Conservation (phyloP, 1,140 invertebrate genomes). For the Aphelenchoides avenae region DNA sequence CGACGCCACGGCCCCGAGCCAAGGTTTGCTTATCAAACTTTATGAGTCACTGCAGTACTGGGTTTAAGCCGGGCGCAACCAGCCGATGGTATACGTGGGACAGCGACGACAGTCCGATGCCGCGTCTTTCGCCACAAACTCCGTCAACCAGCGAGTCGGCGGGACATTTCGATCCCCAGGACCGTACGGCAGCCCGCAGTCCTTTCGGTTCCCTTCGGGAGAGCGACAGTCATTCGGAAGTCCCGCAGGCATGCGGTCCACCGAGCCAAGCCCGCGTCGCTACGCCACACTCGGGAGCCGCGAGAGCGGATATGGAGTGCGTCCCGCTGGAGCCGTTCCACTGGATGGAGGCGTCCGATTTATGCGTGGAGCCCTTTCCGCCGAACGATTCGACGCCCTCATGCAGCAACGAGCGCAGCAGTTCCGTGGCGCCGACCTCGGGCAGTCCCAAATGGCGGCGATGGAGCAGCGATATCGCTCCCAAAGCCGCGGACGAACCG, state of each 20-base stretch:
- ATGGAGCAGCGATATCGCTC: background rate
- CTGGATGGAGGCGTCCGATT: too few relatives aligned
- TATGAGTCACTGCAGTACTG: conserved; percentile 6
- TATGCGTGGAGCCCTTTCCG: too few relatives aligned
- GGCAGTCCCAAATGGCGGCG: background rate
- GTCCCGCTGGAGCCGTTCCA: too few relatives aligned
- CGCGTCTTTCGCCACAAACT: conserved; percentile 10
- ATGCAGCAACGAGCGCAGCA: background rate
- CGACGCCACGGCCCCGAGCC: conserved; percentile 15
- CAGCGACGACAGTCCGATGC: conserved; percentile 4
- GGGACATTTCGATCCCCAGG: too few relatives aligned
- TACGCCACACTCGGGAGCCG: too few relatives aligned
- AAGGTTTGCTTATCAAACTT: too few relatives aligned
- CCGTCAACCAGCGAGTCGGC: conserved; percentile 11
- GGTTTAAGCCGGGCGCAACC: conserved; percentile 10
- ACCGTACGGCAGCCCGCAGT: too few relatives aligned
- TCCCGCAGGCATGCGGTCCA: too few relatives aligned
- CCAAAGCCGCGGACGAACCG: conserved; percentile 1
- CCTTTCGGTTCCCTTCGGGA: too few relatives aligned
- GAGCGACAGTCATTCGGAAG: too few relatives aligned
- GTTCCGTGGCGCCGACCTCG: background rate
- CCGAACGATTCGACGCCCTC: background rate
- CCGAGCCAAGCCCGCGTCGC: too few relatives aligned
- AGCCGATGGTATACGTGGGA: background rate
- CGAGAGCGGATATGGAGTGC: too few relatives aligned